A percentile compares a stretch with the other conserved stretches of the same genome.
These are phyloP conservation scores for Brachystomella parvula DNA, from an alignment of 1,140 invertebrate species.

Conservation along the genomic window DNA sequence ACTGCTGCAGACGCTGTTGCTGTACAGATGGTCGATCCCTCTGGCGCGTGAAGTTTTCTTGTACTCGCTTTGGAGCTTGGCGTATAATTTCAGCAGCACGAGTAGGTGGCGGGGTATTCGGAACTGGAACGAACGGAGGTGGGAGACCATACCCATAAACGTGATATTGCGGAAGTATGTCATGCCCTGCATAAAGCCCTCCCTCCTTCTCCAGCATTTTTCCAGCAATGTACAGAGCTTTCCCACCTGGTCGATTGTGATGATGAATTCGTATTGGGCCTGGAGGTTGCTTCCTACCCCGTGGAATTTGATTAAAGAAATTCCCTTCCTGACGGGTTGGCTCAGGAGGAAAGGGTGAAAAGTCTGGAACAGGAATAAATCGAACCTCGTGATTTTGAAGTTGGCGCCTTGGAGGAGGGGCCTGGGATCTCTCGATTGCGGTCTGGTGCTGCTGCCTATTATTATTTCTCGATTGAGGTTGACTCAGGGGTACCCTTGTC, in stretches of 20 bases:
- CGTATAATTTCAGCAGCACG: too few species aligned
- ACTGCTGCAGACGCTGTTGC: too few species aligned
- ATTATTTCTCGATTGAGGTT: background rate
- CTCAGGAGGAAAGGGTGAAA: background rate
- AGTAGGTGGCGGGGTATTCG: background rate
- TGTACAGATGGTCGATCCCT: too few species aligned
- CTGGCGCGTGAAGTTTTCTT: too few species aligned
- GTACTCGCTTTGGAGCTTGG: too few species aligned
- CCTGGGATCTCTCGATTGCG: background rate
- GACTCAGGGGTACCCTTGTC: background rate
- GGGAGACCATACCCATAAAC: constrained; percentile 36
- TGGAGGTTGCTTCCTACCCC: background rate
- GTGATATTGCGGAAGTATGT: constrained; percentile 17
- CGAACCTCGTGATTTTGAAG: background rate
- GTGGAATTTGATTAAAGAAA: background rate
- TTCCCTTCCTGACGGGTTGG: background rate
- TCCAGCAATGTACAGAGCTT: constrained; percentile 31
- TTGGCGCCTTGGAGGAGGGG: background rate
- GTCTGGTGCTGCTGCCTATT: background rate
- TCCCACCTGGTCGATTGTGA: constrained; percentile 15
- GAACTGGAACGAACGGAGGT: constrained; percentile 24
- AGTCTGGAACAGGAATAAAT: constrained; percentile 1
- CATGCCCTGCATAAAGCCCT: constrained; percentile 36
- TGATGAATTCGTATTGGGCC: background rate
- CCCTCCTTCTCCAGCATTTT: constrained; percentile 37